phyloP scores from a whole-genome alignment of 1,140 invertebrate genomes.

The Proctacanthus coquilletti region DNA sequence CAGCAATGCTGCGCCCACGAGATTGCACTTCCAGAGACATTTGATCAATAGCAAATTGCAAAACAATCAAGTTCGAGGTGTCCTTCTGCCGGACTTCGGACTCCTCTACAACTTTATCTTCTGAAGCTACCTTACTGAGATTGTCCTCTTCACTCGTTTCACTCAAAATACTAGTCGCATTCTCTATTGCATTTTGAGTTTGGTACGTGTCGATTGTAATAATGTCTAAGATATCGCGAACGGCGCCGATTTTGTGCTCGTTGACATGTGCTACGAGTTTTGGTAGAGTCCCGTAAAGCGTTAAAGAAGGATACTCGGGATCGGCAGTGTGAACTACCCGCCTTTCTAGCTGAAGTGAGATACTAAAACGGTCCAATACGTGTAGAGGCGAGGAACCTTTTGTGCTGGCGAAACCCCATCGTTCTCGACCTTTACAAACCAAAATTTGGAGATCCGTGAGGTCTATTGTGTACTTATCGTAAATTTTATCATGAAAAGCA shows the following conservation, averaged over 20 bases:
- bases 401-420: slow-evolving; percentile 75
- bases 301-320: slow-evolving; percentile 69
- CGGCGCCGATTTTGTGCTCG: slow-evolving; percentile 65
- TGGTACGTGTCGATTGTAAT: slow-evolving; percentile 31
- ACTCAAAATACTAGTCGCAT: no score
- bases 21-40: slow-evolving; percentile 76
- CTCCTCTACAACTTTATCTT: no score
- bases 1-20: slow-evolving; percentile 68
- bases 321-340: slow-evolving; percentile 67
- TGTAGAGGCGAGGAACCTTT: slow-evolving; percentile 72
- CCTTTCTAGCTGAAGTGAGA: slow-evolving; percentile 67
- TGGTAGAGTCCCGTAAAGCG: slow-evolving; percentile 68
- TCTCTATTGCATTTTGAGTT: slow-evolving; percentile 7
- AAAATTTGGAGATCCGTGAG: slow-evolving; percentile 77
- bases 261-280: slow-evolving; percentile 78
- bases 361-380: slow-evolving; percentile 80
- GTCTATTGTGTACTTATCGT: slow-evolving; percentile 71
- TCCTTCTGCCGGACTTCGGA: no score
- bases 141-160: no score
- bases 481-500: slow-evolving; percentile 54
- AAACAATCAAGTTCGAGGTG: slow-evolving; percentile 50
- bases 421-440: slow-evolving; percentile 71
- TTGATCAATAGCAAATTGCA: slow-evolving; percentile 79
- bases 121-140: no score
- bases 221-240: slow-evolving; percentile 32